Conservation (phyloP, 2,888 invertebrate genomes). For the Podotricha telesiphe region DNA sequence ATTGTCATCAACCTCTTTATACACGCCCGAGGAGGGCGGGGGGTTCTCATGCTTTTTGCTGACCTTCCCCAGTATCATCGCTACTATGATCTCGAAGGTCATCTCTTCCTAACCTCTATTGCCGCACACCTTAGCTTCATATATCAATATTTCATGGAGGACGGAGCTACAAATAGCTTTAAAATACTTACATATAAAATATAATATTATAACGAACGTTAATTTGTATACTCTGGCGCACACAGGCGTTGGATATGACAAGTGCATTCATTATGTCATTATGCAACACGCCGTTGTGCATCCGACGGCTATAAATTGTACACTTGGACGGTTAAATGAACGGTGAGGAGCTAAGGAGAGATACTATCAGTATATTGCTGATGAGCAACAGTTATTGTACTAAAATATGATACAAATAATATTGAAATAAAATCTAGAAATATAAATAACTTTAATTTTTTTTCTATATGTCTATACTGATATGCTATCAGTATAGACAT, state of each 20-base stretch:
- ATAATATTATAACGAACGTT: not conserved
- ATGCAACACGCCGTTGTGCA: conserved; percentile 16
- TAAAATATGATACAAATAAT: not conserved
- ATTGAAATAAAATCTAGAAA: not conserved
- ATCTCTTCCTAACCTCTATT: too few relatives aligned
- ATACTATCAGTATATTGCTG: not conserved
- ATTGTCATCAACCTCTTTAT: too few relatives aligned
- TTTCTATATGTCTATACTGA: too few relatives aligned
- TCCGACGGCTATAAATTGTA: conserved; percentile 16
- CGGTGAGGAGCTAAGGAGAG: conserved; percentile 2
- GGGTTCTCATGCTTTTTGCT: too few relatives aligned
- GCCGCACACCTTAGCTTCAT: too few relatives aligned
- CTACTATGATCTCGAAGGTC: too few relatives aligned
- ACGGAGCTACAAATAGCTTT: too few relatives aligned
- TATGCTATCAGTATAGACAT: too few relatives aligned
- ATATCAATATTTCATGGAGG: too few relatives aligned
- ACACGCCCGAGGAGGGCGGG: too few relatives aligned
- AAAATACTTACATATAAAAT: not conserved
- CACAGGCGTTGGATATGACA: conserved; percentile 19
- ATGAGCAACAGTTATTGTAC: not conserved
- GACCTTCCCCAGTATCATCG: too few relatives aligned
- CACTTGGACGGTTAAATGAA: not conserved
- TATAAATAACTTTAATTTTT: too few relatives aligned
- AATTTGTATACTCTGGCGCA: conserved; percentile 25
- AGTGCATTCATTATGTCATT: conserved; percentile 28